Evolutionary conservation across 2,888 invertebrate genomes (phyloP), one percentile per base, ranked within the genome.

Genomic region (Hyposoter dolosus): DNA sequence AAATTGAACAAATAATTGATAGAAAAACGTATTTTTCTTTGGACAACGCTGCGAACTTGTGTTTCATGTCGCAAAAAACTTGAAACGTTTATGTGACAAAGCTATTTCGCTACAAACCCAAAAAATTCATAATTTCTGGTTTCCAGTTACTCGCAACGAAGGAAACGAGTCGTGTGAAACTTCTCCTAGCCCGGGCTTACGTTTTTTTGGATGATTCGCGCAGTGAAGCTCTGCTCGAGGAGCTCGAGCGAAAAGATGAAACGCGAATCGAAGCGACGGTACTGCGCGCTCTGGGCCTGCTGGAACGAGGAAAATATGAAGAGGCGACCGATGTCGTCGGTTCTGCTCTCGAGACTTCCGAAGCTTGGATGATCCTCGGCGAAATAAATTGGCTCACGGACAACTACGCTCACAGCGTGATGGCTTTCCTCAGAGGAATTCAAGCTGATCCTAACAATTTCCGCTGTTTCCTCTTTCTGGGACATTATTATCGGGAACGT

Each of bases 401-500:
- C 63, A 94, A 96, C 83, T 95, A 95, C 93, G 95, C 96, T 47
- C 95, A 96, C 88, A 95, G 96, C 88, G 94, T 97, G 47, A 94
- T 95, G 84, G 95, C 95, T 87, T 95, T 97, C 90, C 93, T 97
- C 6, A 94, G 97, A 96, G 95, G 95, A 90, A 91, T 93, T 53
- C 91, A 97, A 93, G 93, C 96, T 15, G 96, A 98, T 92, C 96
- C 97, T n/a, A 96, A 96, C 90, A 96, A 96, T 94, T 96, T 96
- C 89, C 95, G 96, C 75, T 96, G 97, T 88, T 98, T 98, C 93
- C 94, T 97, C 47, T 96, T 96, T 92, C 95, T 98, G 86, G 98
- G 98, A 1, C 95, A 96, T 90, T 97, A 96, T 92, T 98, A 98
- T 93, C 94, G 95, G 84, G 93, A 95, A 72, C 94, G 95, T 56